A percentile compares a stretch with the other conserved stretches of the same genome.
These are phyloP conservation scores for Cardiocondyla obscurior DNA, from an alignment of 1,140 invertebrate species.

Conservation along the genomic window DNA sequence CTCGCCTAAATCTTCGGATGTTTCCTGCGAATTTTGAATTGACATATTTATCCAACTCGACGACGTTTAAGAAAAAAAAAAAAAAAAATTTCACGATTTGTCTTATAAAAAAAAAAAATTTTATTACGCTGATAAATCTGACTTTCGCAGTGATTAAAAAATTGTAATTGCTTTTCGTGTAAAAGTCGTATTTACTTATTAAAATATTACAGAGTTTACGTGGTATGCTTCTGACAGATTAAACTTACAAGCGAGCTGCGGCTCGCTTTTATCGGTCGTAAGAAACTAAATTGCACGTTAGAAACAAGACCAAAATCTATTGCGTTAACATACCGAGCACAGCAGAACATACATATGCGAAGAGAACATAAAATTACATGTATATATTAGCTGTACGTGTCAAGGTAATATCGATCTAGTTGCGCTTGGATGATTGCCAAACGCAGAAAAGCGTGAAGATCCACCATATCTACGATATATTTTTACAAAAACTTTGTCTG, in stretches of 20 bases:
- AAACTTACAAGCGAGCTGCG: neutral
- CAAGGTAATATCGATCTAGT: slow-evolving; percentile 76
- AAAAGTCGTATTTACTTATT: neutral
- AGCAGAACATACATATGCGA: slow-evolving; percentile 6
- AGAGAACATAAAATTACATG: slow-evolving; percentile 51
- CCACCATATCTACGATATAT: neutral
- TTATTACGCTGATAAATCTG: neutral
- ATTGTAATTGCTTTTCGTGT: neutral
- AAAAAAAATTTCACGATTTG: neutral
- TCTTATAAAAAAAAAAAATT: neutral
- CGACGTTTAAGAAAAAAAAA: neutral
- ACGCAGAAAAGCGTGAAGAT: slow-evolving; percentile 56
- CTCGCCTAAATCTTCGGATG: slow-evolving; percentile 95
- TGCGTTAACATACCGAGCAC: neutral
- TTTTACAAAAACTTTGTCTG: neutral
- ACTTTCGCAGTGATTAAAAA: neutral
- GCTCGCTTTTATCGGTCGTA: neutral
- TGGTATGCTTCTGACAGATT: neutral
- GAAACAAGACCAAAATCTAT: slow-evolving; percentile 44
- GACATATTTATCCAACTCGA: neutral
- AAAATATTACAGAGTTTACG: neutral
- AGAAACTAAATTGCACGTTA: neutral
- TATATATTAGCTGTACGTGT: slow-evolving; percentile 56
- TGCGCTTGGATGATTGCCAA: slow-evolving; percentile 76
- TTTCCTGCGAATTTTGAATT: slow-evolving; percentile 88